Evolutionary conservation across 2,113 vertebrate species (phyloP), one percentile per base, ranked within the genome.

Genomic region (Delphinus delphis): DNA sequence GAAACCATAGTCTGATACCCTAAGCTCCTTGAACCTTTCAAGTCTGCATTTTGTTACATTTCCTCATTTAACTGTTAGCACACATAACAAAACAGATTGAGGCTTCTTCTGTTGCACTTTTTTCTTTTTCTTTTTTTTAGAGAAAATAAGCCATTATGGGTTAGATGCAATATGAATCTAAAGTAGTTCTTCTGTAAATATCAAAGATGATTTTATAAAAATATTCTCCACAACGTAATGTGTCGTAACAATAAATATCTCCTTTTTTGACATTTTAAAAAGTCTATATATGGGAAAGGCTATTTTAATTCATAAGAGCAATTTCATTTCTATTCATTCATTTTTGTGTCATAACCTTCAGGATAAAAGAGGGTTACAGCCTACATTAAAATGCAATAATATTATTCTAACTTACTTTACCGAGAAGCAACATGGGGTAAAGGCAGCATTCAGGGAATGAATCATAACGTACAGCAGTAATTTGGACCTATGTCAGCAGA

Each of bases 211-310:
- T 91, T 98, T 93, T 97, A 96, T 98, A 76, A 93, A 89, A 71
- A 62, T 97, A 86, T 91, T 97, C 80, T 79, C 41, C 74, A 83
- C 96, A 96, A 62, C 88, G 89, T 88, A 90, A 96, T 97, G 92
- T 98, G 96, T 97, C 97, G 97, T 82, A 97, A 98, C 95, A 98
- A 98, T 98, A 98, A 98, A 98, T 98, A 93, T 97, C 96, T 97
- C 96, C 58, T 96, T 98, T 93, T 90, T 96, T 97, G 97, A 92
- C 85, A 97, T 96, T 98, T 93, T 96, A 97, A 97, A 79, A 95
- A 84, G 97, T 98, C 90, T 95, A 90, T 95, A 92, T 38, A 77
- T 71, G 18, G 53, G 41, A 96, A 98, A 96, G 14, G 12, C 55
- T 94, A 58, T 95, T 94, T 88, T 88, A 63, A 79, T 88, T 79